Percentiles rank a stretch among this genome's conserved stretches.
Conservation (phyloP, 2,888 invertebrate genomes). For the Blastobasis adustella region DNA sequence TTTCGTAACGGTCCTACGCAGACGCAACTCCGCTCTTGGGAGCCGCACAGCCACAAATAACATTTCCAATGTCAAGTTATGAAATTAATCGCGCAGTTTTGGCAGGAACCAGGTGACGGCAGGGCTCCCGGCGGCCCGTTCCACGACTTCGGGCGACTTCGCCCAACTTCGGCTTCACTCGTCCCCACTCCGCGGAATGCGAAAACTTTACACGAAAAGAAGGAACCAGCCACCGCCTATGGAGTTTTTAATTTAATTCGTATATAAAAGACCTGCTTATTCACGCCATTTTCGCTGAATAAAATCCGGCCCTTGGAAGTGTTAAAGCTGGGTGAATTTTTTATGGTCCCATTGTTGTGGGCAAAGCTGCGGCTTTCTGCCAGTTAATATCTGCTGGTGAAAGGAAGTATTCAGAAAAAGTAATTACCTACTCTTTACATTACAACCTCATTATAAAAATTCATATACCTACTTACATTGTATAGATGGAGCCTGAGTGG, state of each 20-base stretch:
- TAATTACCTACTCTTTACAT: no score
- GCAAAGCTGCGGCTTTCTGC: no score
- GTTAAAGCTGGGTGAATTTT: no score
- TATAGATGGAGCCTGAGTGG: no score
- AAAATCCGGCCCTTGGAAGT: neutral
- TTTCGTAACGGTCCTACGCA: neutral
- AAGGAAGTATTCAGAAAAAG: no score
- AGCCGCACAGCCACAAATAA: constrained; percentile 25
- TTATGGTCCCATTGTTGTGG: no score
- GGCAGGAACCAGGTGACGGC: constrained; percentile 27
- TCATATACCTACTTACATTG: no score
- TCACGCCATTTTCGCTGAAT: constrained; percentile 6
- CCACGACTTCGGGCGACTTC: constrained; percentile 25
- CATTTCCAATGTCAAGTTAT: constrained; percentile 38
- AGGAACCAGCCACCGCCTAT: constrained; percentile 10
- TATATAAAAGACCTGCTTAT: constrained; percentile 18
- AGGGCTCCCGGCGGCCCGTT: constrained; percentile 28
- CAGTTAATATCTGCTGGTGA: no score
- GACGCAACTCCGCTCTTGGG: neutral
- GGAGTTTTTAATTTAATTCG: constrained; percentile 35
- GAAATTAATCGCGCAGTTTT: constrained; percentile 44
- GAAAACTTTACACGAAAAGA: constrained; percentile 35
- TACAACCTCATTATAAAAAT: no score
- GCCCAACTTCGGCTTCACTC: constrained; percentile 21
- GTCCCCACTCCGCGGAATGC: constrained; percentile 25